Base-by-base conservation (phyloP, 2,888 invertebrate species). In the Agapostemon virescens region DNA sequence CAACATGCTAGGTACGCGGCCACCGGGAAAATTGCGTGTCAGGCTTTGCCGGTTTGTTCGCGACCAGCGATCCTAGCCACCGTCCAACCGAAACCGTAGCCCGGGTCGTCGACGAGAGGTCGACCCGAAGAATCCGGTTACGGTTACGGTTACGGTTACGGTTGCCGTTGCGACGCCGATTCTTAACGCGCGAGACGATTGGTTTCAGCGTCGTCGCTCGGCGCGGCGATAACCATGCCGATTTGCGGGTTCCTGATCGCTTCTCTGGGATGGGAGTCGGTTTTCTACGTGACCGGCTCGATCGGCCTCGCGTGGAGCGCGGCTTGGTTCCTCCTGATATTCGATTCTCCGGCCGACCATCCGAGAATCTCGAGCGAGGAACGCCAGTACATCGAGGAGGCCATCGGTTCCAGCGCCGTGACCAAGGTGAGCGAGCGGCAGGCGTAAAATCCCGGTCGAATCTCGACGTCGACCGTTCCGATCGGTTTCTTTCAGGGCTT, bases 151-250 rank as follows among this genome's bases (percentile, higher is more conserved):
- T n/a, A n/a, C n/a, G n/a, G n/a, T n/a, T n/a, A n/a, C n/a, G n/a
- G n/a, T n/a, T n/a, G n/a, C n/a, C n/a, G n/a, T n/a, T n/a, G n/a
- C n/a, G n/a, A n/a, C n/a, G n/a, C n/a, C n/a, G n/a, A n/a, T n/a
- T n/a, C n/a, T n/a, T n/a, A n/a, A n/a, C n/a, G n/a, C n/a, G n/a
- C n/a, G n/a, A n/a, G n/a, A n/a, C 2, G 15, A 15, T 52, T 15
- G 55, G 2, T 89, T 90, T 49, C 92, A 97, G 97, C 98, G 13
- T 97, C 98, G 33, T 97, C 98, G 11, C 94, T 98, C 88, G 98
- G 98, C 26, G 98, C 98, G 38, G 98, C 98, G 11, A 93, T 98
- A 63, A 97, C 97, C 0, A 96, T 98, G 95, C 98, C 98, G 0
- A 94, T 98, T 83, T 96, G 97, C 88, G 97, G 98, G 23, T 95